phyloP scores from a whole-genome alignment of 2,888 invertebrate species.

The Vanessa cardui region DNA sequence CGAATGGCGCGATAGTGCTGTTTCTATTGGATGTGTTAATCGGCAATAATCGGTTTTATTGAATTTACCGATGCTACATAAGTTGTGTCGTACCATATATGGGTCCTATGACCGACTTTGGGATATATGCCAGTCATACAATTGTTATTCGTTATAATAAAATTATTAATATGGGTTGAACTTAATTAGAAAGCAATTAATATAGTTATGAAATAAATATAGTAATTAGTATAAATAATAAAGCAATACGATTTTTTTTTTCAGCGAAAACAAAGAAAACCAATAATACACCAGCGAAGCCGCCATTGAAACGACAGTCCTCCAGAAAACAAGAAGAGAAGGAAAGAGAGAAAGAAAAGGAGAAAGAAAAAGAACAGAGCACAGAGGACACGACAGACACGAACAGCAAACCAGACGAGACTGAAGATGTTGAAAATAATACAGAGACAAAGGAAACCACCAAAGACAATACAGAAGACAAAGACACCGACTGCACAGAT shows the following conservation, averaged over 20 bases:
- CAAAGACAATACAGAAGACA: constrained; percentile 31
- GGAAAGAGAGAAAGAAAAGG: constrained; percentile 49
- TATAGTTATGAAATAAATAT: neutral
- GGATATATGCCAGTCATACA: no score
- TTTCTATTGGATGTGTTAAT: no score
- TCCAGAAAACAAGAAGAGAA: constrained; percentile 61
- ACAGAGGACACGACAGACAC: constrained; percentile 32
- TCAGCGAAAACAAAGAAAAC: constrained; percentile 58
- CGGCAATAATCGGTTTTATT: no score
- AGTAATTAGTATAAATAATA: neutral
- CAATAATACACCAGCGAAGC: constrained; percentile 52
- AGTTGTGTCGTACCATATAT: no score
- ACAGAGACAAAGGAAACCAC: constrained; percentile 35
- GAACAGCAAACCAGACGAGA: constrained; percentile 12
- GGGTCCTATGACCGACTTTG: no score
- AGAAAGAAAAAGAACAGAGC: constrained; percentile 34
- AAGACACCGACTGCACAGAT: constrained; percentile 34
- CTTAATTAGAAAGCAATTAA: no score
- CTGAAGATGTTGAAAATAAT: constrained; percentile 22
- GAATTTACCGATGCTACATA: no score
- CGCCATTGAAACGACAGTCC: constrained; percentile 61
- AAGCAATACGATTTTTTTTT: no score
- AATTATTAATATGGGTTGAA: no score
- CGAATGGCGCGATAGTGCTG: no score
- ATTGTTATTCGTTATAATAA: no score